Evolutionary conservation across 1,140 invertebrate genomes (phyloP).

Genomic region (Leptinotarsa undecemlineata): DNA sequence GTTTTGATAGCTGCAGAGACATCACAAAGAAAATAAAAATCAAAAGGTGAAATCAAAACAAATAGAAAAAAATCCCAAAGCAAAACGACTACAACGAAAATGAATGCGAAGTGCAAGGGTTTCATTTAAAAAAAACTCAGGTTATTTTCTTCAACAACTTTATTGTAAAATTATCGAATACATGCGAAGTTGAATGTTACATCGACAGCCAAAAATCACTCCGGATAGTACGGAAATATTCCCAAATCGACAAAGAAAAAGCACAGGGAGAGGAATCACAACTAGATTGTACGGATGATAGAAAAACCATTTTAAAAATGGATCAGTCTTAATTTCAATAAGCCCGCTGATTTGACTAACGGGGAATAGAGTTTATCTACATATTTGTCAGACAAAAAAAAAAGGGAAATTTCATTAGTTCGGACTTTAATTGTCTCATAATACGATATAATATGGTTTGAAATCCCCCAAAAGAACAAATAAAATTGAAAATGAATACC

Average conservation of each 20-base stretch:
- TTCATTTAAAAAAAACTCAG: constrained; percentile 39
- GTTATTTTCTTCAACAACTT: constrained; percentile 41
- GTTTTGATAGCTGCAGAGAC: constrained; percentile 72
- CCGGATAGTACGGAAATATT: not conserved
- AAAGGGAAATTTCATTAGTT: too few species aligned
- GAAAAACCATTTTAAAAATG: too few species aligned
- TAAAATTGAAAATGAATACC: too few species aligned
- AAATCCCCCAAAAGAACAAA: too few species aligned
- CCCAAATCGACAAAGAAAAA: not conserved
- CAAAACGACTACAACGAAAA: constrained; percentile 53
- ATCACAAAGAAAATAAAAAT: constrained; percentile 31
- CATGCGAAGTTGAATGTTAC: constrained; percentile 40
- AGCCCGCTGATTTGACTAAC: too few species aligned
- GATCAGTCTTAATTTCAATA: too few species aligned
- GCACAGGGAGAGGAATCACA: not conserved
- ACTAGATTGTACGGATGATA: too few species aligned
- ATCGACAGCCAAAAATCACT: constrained; percentile 21
- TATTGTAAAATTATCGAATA: constrained; percentile 43
- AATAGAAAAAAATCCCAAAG: constrained; percentile 48
- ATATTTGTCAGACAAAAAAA: too few species aligned
- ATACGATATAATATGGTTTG: too few species aligned
- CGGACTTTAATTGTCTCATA: too few species aligned
- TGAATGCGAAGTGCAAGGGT: constrained; percentile 47
- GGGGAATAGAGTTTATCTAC: too few species aligned
- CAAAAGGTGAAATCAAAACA: constrained; percentile 34